Conservation (phyloP, 2,113 vertebrate genomes). For the Zingel zingel region DNA sequence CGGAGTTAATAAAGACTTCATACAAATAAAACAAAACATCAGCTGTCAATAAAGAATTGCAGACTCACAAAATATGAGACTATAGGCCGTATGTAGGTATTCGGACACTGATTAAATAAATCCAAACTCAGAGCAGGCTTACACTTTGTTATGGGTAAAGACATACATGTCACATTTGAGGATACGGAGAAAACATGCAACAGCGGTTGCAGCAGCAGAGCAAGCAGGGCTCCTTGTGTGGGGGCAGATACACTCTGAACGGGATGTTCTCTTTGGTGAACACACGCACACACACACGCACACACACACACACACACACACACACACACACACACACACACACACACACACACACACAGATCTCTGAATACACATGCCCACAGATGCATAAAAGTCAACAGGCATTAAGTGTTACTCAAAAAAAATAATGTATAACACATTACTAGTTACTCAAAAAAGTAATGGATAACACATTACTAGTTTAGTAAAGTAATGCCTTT, state of each 20-base stretch:
- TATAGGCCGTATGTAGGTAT: not conserved
- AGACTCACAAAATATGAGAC: not conserved
- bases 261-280: conserved; percentile 69
- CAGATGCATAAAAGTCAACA: not conserved
- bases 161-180: conserved; percentile 13
- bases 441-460: no score
- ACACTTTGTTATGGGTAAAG: not conserved
- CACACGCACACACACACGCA: conserved; percentile 2
- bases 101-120: not conserved
- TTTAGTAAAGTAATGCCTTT: no score
- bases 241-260: conserved; percentile 55
- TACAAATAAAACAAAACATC: not conserved
- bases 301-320: not conserved
- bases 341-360: conserved; percentile 4
- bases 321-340: not conserved
- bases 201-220: conserved; percentile 54
- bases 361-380: not conserved
- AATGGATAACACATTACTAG: no score
- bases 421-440: no score
- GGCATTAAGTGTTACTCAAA: no score
- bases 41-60: not conserved
- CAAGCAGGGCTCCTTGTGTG: conserved; percentile 68
- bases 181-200: conserved; percentile 51
- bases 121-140: not conserved
- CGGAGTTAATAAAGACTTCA: not conserved